A percentile compares a stretch with the other conserved stretches of the same genome.
Evolutionary conservation across 2,113 vertebrate species (phyloP).

Genomic region (Pluvianellus socialis): DNA sequence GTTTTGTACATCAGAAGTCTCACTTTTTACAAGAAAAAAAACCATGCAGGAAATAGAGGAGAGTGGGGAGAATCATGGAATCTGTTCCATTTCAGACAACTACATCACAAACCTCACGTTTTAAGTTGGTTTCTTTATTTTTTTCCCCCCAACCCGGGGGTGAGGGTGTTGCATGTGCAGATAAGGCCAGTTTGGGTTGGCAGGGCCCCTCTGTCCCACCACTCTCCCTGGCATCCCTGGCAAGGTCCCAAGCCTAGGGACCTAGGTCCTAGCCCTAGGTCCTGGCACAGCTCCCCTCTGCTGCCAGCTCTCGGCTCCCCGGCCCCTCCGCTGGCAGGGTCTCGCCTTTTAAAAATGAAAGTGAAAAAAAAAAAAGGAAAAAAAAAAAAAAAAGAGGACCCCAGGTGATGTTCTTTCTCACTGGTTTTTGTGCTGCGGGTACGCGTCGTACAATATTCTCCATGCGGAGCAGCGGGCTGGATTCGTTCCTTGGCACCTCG

Average conservation of each 20-base stretch:
- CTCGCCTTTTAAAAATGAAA: neutral
- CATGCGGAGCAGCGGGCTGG: rapidly evolving
- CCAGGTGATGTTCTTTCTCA: rapidly evolving
- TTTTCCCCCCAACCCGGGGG: too few relatives aligned
- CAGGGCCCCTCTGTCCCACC: neutral
- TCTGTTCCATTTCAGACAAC: neutral
- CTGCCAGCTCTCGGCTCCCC: neutral
- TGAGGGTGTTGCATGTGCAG: neutral
- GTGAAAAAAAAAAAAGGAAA: too few relatives aligned
- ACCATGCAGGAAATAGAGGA: neutral
- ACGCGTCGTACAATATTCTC: rapidly evolving
- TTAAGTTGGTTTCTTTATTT: neutral
- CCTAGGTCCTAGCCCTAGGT: neutral
- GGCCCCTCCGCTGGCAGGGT: neutral
- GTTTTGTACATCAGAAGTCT: neutral
- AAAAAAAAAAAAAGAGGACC: neutral
- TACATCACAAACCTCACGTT: rapidly evolving
- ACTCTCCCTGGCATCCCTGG: neutral
- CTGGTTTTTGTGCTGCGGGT: neutral
- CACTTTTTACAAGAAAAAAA: neutral
- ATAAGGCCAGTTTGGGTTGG: neutral
- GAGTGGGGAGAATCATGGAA: neutral
- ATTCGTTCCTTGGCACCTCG: neutral
- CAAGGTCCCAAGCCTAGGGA: neutral
- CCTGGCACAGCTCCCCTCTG: neutral